phyloP scores from a whole-genome alignment of 1,140 invertebrate genomes.

The Saccostrea echinata region DNA sequence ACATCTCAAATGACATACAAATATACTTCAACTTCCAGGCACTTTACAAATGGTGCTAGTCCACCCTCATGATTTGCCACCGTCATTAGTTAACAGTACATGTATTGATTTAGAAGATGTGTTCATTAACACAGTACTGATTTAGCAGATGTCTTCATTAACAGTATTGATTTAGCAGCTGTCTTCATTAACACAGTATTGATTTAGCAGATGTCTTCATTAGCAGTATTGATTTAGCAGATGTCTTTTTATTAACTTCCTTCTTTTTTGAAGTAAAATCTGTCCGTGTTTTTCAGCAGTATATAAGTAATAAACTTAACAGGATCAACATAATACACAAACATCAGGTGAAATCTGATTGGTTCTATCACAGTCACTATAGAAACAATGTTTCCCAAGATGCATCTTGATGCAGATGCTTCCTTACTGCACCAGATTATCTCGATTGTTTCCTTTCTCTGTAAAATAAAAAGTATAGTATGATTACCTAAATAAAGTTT shows the following conservation, averaged over 20 bases:
- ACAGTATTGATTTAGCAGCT: too few relatives aligned
- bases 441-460: slow-evolving; percentile 16
- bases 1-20: background rate
- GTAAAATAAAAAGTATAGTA: background rate
- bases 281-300: background rate
- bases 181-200: too few relatives aligned
- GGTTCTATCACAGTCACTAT: slow-evolving; percentile 33
- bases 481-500: background rate
- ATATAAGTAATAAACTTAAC: background rate
- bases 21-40: background rate
- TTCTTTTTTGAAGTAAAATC: background rate
- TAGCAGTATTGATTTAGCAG: too few relatives aligned
- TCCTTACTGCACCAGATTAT: slow-evolving; percentile 6
- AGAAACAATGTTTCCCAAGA: background rate
- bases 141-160: too few relatives aligned
- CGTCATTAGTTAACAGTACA: background rate
- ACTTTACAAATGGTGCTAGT: background rate
- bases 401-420: background rate
- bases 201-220: too few relatives aligned
- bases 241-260: background rate
- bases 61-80: background rate
- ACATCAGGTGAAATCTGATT: slow-evolving; percentile 11
- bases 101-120: too few relatives aligned
- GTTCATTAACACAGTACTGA: too few relatives aligned
- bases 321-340: background rate